phyloP scores from a whole-genome alignment of 2,113 vertebrate species.

The Paradoxurus hermaphroditus region DNA sequence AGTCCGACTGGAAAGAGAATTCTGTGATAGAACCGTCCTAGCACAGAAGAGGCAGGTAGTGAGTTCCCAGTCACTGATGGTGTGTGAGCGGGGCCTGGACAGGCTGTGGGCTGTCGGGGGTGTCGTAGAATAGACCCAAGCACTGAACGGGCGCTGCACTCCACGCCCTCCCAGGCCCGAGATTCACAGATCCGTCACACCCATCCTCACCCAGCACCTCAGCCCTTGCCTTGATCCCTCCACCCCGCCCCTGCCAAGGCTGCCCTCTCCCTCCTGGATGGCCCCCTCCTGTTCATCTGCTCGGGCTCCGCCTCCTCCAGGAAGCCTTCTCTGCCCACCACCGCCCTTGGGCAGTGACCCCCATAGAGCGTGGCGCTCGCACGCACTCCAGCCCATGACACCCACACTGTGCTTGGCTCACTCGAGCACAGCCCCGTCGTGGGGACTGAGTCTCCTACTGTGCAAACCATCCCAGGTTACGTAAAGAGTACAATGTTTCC shows the following conservation, averaged over 20 bases:
- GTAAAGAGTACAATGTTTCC: neutral
- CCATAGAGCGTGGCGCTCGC: neutral
- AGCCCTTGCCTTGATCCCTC: neutral
- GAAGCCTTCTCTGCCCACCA: neutral
- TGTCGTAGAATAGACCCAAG: neutral
- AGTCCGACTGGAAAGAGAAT: neutral
- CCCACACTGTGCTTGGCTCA: neutral
- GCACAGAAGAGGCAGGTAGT: neutral
- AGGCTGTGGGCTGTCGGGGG: neutral
- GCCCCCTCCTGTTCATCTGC: neutral
- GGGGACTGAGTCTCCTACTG: neutral
- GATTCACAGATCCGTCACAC: neutral
- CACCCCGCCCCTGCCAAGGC: neutral
- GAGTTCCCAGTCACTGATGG: neutral
- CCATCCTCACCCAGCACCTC: neutral
- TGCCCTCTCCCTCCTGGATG: rapidly evolving
- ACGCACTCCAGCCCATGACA: neutral
- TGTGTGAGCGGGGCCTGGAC: neutral
- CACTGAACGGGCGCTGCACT: neutral
- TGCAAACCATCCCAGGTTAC: neutral
- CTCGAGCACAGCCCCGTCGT: rapidly evolving
- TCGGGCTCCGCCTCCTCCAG: neutral
- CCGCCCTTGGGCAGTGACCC: neutral
- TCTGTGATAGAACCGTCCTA: neutral
- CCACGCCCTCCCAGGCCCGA: neutral